Evolutionary conservation across 2,797 vertebrate genomes (phyloP).

Genomic region (Aeoliscus strigatus): DNA sequence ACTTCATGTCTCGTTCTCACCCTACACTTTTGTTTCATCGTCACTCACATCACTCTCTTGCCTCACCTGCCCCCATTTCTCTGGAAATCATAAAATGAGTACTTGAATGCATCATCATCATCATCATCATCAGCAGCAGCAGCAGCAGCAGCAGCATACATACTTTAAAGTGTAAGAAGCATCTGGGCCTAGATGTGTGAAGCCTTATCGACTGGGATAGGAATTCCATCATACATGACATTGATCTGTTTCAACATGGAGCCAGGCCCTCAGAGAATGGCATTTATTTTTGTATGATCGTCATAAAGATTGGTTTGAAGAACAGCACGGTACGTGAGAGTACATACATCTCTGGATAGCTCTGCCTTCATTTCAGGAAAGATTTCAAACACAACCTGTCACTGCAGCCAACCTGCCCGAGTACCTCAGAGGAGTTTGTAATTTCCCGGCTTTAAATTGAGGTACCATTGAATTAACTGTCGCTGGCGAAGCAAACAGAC

Average conservation of each 20-base stretch:
- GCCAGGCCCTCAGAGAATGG: slow-evolving; percentile 15
- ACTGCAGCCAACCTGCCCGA: too few species aligned
- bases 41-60: neutral
- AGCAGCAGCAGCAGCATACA: neutral
- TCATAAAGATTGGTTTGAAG: slow-evolving; percentile 36
- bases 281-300: slow-evolving; percentile 38
- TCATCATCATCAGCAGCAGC: too few species aligned
- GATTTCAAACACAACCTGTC: too few species aligned
- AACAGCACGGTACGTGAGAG: slow-evolving; percentile 29
- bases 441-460: too few species aligned
- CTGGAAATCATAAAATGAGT: neutral
- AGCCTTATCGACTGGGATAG: slow-evolving; percentile 31
- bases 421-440: too few species aligned
- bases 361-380: too few species aligned
- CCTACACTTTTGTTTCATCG: slow-evolving; percentile 8
- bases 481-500: too few species aligned
- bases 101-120: slow-evolving; percentile 27
- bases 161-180: slow-evolving; percentile 7
- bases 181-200: slow-evolving; percentile 10
- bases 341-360: too few species aligned
- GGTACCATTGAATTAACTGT: too few species aligned
- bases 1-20: slow-evolving; percentile 32
- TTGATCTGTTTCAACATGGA: slow-evolving; percentile 43
- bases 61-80: neutral
- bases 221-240: slow-evolving; percentile 36